Percentiles rank a stretch among this genome's conserved stretches.
Conservation (phyloP, 64 coral and sea anemone genomes). For the Exaiptasia diaphana region DNA sequence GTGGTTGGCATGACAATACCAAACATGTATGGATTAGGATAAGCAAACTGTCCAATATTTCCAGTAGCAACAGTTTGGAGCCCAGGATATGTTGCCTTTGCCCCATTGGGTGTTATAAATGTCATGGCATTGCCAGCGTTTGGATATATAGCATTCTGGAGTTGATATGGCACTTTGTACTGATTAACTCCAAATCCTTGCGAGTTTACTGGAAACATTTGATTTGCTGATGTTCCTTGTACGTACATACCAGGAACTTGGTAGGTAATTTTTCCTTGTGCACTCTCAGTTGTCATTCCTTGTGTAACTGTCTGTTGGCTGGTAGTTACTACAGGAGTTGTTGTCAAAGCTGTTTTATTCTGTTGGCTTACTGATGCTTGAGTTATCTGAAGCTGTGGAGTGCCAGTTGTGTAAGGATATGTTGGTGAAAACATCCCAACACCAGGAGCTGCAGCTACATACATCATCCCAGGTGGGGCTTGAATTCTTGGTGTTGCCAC, state of each 20-base stretch:
- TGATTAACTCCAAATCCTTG: slow-evolving; percentile 23
- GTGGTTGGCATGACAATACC: slow-evolving; percentile 61
- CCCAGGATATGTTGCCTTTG: slow-evolving; percentile 14
- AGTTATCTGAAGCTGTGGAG: background rate
- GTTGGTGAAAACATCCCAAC: background rate
- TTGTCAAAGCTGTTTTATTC: background rate
- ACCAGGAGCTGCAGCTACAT: slow-evolving; percentile 16
- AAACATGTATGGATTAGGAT: slow-evolving; percentile 67
- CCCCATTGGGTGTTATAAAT: slow-evolving; percentile 26
- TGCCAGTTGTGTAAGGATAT: background rate
- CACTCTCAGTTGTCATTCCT: background rate
- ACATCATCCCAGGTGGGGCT: background rate
- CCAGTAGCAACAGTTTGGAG: slow-evolving; percentile 1
- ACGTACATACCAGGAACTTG: slow-evolving; percentile 37
- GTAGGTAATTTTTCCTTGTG: slow-evolving; percentile 34
- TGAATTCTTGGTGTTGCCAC: background rate
- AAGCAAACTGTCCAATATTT: slow-evolving; percentile 17
- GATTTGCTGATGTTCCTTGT: slow-evolving; percentile 2
- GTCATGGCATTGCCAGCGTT: slow-evolving; percentile 19
- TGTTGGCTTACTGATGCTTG: background rate
- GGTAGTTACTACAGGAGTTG: background rate
- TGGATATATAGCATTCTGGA: slow-evolving; percentile 51
- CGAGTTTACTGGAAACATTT: slow-evolving; percentile 44
- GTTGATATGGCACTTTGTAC: slow-evolving; percentile 51
- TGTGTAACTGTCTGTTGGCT: background rate